Percentiles rank a stretch among this genome's conserved stretches.
phyloP scores from a whole-genome alignment of 2,113 vertebrate genomes.

The Arenaria interpres region DNA sequence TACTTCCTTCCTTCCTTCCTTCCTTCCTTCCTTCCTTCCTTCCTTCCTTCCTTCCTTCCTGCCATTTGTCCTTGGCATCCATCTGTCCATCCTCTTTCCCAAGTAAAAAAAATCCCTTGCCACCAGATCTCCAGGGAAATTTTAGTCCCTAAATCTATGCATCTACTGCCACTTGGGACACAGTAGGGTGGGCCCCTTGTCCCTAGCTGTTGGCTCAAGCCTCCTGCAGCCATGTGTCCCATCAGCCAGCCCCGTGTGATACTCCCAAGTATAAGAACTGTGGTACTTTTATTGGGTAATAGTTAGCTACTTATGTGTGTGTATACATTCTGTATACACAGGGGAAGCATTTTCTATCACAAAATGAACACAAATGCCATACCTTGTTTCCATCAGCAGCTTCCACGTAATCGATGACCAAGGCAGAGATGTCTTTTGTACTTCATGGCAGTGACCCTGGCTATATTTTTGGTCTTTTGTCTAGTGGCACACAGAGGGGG shows the following conservation, averaged over 20 bases:
- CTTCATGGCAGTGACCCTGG: not conserved
- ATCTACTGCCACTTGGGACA: not conserved
- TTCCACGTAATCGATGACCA: not conserved
- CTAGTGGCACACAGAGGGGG: not conserved
- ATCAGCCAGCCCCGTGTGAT: not conserved
- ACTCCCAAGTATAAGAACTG: not conserved
- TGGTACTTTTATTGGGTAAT: not conserved
- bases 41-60: not conserved
- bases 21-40: no score
- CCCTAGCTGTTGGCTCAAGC: not conserved
- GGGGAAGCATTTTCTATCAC: not conserved
- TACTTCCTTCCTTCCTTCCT: not conserved
- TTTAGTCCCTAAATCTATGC: not conserved
- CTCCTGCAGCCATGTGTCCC: not conserved
- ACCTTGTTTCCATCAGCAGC: not conserved
- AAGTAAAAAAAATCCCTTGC: not conserved
- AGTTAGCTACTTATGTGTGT: not conserved
- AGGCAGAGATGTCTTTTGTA: not conserved
- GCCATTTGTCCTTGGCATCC: not conserved
- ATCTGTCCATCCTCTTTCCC: not conserved
- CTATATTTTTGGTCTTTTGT: not conserved
- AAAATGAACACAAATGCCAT: not conserved
- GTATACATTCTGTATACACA: not conserved
- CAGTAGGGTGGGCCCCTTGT: no score
- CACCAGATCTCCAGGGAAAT: not conserved